Conservation (phyloP, 2,888 invertebrate species). For the Pristionchus fissidentatus region DNA sequence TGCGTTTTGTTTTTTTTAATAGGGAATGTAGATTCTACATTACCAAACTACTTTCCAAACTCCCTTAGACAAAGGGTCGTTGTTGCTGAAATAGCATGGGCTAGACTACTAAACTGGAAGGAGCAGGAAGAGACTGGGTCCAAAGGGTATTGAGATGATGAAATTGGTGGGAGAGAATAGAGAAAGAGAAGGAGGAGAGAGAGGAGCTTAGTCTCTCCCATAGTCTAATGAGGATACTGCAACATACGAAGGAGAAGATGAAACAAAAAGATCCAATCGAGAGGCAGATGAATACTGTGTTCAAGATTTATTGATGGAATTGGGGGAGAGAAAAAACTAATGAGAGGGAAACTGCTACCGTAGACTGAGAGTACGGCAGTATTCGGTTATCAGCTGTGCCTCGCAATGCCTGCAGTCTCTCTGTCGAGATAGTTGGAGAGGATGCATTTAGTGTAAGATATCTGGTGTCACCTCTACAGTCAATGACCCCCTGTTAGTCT, state of each 20-base stretch:
- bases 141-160: constrained; percentile 10
- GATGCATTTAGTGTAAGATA: constrained; percentile 23
- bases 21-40: too few species aligned
- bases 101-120: too few species aligned
- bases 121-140: neutral
- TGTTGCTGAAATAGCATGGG: too few species aligned
- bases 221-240: constrained; percentile 37
- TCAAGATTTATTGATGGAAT: neutral
- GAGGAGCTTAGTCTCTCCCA: constrained; percentile 2
- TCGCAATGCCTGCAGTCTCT: too few species aligned
- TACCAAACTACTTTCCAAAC: too few species aligned
- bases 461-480: neutral
- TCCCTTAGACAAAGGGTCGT: too few species aligned
- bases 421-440: neutral
- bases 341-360: too few species aligned
- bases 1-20: too few species aligned
- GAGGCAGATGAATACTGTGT: too few species aligned
- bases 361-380: too few species aligned
- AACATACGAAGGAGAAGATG: neutral
- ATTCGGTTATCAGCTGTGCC: too few species aligned
- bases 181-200: neutral
- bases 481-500: too few species aligned
- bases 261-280: neutral
- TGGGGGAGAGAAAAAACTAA: neutral
- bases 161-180: constrained; percentile 22